Conservation (phyloP, 2,797 vertebrate species). For the Oreortyx pictus region DNA sequence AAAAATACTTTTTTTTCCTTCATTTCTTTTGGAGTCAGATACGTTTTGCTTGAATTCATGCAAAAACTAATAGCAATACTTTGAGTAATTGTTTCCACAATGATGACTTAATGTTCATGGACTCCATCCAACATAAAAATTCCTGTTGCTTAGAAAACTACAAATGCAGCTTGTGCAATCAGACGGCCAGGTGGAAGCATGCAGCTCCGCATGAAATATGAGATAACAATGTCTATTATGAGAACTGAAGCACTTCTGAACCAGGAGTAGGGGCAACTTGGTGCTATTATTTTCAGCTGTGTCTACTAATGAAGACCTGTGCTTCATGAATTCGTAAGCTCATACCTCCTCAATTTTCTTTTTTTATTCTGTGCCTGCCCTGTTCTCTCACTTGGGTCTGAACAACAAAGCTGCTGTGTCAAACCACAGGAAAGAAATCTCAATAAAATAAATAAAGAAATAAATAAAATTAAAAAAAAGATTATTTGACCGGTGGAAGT, state of each 20-base stretch:
- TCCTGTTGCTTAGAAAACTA: not conserved
- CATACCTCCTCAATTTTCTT: not conserved
- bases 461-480: not conserved
- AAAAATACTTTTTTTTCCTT: not conserved
- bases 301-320: not conserved
- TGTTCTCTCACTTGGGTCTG: not conserved
- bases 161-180: not conserved
- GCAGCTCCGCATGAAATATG: not conserved
- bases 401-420: not conserved
- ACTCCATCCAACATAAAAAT: not conserved
- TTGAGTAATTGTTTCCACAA: slow-evolving; percentile 5
- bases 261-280: not conserved
- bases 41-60: slow-evolving; percentile 13
- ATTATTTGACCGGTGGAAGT: not conserved
- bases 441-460: not conserved
- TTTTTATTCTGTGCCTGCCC: not conserved
- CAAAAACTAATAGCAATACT: slow-evolving; percentile 58
- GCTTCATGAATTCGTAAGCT: not conserved
- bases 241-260: not conserved
- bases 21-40: not conserved
- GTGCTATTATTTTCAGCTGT: not conserved
- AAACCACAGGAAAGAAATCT: not conserved
- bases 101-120: not conserved
- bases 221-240: not conserved
- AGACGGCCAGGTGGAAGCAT: not conserved